A percentile compares a stretch with the other conserved stretches of the same genome.
Conservation (phyloP, 2,113 vertebrate genomes). For the Pungitius pungitius region DNA sequence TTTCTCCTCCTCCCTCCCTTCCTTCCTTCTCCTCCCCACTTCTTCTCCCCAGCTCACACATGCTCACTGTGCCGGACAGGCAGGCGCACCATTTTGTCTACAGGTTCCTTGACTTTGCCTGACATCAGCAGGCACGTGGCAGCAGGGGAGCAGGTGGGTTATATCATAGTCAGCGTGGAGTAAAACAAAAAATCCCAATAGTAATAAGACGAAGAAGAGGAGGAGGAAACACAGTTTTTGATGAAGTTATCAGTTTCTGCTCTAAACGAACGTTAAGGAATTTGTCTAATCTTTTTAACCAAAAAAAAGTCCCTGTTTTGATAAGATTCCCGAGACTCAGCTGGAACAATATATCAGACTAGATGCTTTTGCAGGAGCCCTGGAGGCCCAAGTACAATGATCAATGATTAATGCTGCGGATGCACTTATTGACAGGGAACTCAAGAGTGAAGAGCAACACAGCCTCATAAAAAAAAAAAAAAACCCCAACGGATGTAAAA, state of each 20-base stretch:
- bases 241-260: not conserved
- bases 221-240: not conserved
- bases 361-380: conserved; percentile 14
- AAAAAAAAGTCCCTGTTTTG: not conserved
- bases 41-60: conserved; percentile 37
- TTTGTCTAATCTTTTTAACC: not conserved
- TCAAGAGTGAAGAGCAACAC: conserved; percentile 28
- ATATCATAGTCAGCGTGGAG: not conserved
- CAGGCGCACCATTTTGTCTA: conserved; percentile 73
- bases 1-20: not conserved
- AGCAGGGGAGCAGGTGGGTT: conserved; percentile 55
- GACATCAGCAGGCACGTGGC: conserved; percentile 73
- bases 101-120: conserved; percentile 66
- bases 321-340: not conserved
- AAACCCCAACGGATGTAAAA: conserved; percentile 46
- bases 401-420: conserved; percentile 44
- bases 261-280: not conserved
- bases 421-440: conserved; percentile 62
- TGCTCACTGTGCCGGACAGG: conserved; percentile 56
- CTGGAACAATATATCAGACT: not conserved
- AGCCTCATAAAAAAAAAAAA: conserved; percentile 63
- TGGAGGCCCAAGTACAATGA: not conserved
- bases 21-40: conserved; percentile 8
- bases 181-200: not conserved
- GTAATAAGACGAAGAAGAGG: not conserved